A percentile compares a stretch with the other conserved stretches of the same genome.
phyloP scores from a whole-genome alignment of 2,113 vertebrate genomes.

The Hyaena hyaena region DNA sequence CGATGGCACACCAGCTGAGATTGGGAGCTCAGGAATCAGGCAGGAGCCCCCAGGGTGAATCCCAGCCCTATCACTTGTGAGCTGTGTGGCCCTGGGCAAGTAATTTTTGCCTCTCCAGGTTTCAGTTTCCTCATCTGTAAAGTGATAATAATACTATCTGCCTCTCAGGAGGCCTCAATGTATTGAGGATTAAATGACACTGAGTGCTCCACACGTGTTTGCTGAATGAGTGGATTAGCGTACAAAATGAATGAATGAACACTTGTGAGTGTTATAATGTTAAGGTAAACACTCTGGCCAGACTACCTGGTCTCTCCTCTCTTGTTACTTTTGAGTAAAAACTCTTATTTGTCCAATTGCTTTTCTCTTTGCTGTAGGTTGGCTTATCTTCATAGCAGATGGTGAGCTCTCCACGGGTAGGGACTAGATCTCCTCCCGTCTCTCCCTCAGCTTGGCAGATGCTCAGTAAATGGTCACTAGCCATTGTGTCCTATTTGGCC shows the following conservation, averaged over 20 bases:
- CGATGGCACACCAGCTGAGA: not conserved
- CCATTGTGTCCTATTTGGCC: not conserved
- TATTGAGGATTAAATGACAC: not conserved
- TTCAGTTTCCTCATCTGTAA: not conserved
- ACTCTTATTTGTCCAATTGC: not conserved
- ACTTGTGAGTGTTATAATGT: not conserved
- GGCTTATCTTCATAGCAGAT: not conserved
- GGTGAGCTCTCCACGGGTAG: not conserved
- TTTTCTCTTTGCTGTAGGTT: not conserved
- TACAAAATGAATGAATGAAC: not conserved
- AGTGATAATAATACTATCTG: not conserved
- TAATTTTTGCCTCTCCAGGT: not conserved
- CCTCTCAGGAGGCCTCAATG: not conserved
- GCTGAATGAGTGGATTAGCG: not conserved
- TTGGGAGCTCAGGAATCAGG: not conserved
- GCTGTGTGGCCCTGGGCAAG: not conserved
- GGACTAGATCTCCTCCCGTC: not conserved
- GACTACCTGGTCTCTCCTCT: not conserved
- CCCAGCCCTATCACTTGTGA: no score
- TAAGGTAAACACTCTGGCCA: not conserved
- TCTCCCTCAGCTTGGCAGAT: not conserved
- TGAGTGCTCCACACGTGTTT: not conserved
- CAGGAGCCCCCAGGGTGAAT: not conserved
- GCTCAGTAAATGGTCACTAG: constrained; percentile 20
- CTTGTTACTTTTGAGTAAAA: not conserved